phyloP scores from a whole-genome alignment of 92 coral and sea anemone genomes.

The Paramuricea clavata region DNA sequence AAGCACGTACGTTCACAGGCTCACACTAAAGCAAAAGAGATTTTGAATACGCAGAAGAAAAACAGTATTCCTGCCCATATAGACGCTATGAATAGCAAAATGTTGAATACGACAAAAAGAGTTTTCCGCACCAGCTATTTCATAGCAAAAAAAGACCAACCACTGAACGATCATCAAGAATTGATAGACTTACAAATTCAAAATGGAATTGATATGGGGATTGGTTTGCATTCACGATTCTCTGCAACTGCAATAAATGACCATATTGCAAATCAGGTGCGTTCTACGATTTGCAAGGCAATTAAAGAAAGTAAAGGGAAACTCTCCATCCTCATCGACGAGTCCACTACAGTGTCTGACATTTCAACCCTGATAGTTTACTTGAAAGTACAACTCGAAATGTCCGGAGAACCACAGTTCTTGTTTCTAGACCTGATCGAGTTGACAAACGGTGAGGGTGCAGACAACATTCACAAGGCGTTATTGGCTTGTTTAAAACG shows the following conservation, averaged over 20 bases:
- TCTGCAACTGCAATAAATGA: background rate
- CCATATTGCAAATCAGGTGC: conserved; percentile 13
- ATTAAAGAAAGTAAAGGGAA: conserved; percentile 8
- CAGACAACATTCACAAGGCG: background rate
- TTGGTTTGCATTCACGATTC: background rate
- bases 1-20: background rate
- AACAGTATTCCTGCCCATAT: conserved; percentile 8
- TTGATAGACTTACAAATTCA: conserved; percentile 3
- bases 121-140: conserved; percentile 1
- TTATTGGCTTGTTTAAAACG: conserved; percentile 17
- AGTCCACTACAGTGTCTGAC: background rate
- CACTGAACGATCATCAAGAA: background rate
- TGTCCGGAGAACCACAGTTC: conserved; percentile 3
- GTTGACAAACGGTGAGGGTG: conserved; percentile 12
- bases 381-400: background rate
- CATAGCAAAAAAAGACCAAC: conserved; percentile 5
- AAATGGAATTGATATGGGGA: conserved; percentile 13
- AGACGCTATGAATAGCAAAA: background rate
- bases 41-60: background rate
- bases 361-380: conserved; percentile 4
- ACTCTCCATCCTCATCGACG: conserved; percentile 12
- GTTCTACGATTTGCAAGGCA: conserved; percentile 10
- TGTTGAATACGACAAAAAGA: conserved; percentile 2
- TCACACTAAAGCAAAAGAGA: background rate
- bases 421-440: conserved; percentile 6